Evolutionary conservation across 2,797 vertebrate genomes (phyloP).

Genomic region (Buceros bicornis): DNA sequence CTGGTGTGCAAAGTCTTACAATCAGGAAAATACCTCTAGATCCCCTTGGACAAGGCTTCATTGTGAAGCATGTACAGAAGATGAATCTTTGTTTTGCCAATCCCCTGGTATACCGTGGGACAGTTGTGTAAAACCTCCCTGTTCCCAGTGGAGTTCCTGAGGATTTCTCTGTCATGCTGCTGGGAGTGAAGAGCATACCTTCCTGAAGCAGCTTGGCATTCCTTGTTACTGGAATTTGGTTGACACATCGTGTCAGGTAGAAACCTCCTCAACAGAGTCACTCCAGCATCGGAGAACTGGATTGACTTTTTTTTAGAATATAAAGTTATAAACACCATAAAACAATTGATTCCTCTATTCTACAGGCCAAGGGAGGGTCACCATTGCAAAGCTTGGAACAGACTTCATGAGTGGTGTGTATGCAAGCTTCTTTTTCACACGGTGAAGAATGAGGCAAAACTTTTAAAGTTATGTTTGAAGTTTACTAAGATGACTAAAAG

Average conservation of each 20-base stretch:
- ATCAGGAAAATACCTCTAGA: not conserved
- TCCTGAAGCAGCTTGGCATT: not conserved
- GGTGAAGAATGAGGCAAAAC: not conserved
- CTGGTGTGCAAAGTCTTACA: not conserved
- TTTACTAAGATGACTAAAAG: constrained; percentile 6
- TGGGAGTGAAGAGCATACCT: not conserved
- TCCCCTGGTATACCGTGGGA: not conserved
- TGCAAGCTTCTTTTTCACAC: not conserved
- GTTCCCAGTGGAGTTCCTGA: not conserved
- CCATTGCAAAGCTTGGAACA: not conserved
- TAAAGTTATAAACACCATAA: not conserved
- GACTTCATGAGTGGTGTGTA: not conserved
- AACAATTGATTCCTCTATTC: not conserved
- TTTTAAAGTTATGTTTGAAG: not conserved
- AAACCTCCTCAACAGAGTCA: not conserved
- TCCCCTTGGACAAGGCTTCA: not conserved
- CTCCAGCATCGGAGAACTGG: not conserved
- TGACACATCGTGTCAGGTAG: not conserved
- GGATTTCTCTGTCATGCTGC: not conserved
- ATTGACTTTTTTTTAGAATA: constrained; percentile 5
- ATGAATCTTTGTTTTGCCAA: not conserved
- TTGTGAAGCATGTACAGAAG: not conserved
- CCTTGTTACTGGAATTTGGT: not conserved
- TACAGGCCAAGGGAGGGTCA: not conserved
- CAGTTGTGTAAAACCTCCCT: not conserved